Base-by-base conservation (phyloP, 2,888 invertebrate species). In the Petrolisthes cinctipes region DNA sequence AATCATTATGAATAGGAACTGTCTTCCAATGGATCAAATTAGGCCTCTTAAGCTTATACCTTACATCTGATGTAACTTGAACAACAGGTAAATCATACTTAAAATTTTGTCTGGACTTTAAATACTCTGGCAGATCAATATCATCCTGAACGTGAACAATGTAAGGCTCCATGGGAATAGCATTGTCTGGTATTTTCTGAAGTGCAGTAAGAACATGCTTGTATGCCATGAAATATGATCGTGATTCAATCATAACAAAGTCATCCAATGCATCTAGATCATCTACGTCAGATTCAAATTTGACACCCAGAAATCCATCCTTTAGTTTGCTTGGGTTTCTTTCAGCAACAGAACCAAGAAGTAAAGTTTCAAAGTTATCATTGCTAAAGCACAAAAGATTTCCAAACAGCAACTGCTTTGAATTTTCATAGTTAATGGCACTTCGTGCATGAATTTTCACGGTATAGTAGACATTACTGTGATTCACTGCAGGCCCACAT, bases 191-290 rank as follows among this genome's bases (percentile, higher is more conserved):
- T 83, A 95, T 94, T 0, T 93, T 92, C 92, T 96, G 94, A 54
- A 97, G 92, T n/a, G 95, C 96, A 91, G 94, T 94, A 84, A 96
- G 93, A 0, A 96, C 96, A 92, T 96, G 95, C 90, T 95, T 94
- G 92, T 97, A 97, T 0, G 97, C 96, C 92, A 97, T 97, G 92
- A 97, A 97, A 92, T 95, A 97, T 0, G 96, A 95, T 83, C 95
- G 95, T 83, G 96, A 95, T 92, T 97, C 96, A 3, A 96, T 94
- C 96, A 97, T 96, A 0, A 95, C 92, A 89, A 94, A 94, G 9
- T 14, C 61, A 37, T 5, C 61, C 3, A 61, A 90, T 88, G 93
- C 53, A 73, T 20, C 78, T 51, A 23, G 51, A 9, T 51, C 80
- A 66, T 3, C 20, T 2, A 37, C 0, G 14, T 78, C n/a, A 53